phyloP scores from a whole-genome alignment of 2,797 vertebrate genomes.

The Pseudotriccus pelzelni region DNA sequence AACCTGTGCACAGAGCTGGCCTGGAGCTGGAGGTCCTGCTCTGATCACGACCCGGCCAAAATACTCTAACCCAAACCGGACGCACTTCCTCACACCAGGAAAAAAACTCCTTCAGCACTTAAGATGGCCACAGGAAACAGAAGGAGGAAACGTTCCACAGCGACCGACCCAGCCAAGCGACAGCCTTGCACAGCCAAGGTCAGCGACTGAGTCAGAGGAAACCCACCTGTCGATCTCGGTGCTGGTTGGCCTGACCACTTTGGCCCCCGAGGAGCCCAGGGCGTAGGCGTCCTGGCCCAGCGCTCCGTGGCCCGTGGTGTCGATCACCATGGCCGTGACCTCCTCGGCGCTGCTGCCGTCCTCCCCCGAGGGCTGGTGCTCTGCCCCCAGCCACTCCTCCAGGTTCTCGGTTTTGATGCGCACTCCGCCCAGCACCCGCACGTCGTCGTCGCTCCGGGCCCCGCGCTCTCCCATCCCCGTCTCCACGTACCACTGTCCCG shows the following conservation, averaged over 20 bases:
- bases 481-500: conserved; percentile 97
- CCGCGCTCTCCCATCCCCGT: conserved; percentile 78
- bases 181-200: neutral
- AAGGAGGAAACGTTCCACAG: neutral
- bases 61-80: neutral
- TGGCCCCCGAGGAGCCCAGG: conserved; percentile 79
- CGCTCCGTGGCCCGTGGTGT: conserved; percentile 88
- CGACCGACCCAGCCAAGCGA: neutral
- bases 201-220: neutral
- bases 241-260: conserved; percentile 88
- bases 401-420: conserved; percentile 92
- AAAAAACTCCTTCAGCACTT: neutral
- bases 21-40: neutral
- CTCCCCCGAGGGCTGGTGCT: conserved; percentile 87
- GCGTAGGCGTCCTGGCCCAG: conserved; percentile 82
- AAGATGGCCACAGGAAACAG: neutral
- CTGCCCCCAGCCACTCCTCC: conserved; percentile 91
- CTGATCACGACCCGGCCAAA: neutral
- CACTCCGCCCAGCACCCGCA: conserved; percentile 84
- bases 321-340: conserved; percentile 90
- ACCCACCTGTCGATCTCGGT: conserved; percentile 92
- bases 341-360: conserved; percentile 89
- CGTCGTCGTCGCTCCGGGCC: conserved; percentile 77
- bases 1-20: neutral
- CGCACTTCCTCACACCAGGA: neutral